Conservation (phyloP, 2,888 invertebrate species). For the Actias luna region DNA sequence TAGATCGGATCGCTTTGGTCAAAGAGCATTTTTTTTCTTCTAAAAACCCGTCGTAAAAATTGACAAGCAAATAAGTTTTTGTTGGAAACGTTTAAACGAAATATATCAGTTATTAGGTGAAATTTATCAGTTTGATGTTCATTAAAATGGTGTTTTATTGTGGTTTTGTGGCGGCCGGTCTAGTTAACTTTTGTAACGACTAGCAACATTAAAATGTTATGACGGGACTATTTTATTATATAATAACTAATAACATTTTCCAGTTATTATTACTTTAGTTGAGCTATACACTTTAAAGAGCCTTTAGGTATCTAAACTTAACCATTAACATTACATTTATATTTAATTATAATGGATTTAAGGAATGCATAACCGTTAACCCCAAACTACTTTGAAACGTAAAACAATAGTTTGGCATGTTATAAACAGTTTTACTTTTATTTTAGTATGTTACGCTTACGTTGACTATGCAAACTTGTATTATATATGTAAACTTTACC, state of each 20-base stretch:
- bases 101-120: constrained; percentile 75
- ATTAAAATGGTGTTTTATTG: constrained; percentile 74
- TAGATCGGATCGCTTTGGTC: constrained; percentile 71
- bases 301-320: background rate
- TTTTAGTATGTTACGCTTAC: too few species aligned
- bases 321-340: background rate
- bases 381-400: background rate
- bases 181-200: constrained; percentile 53
- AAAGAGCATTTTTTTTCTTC: constrained; percentile 63
- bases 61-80: constrained; percentile 70
- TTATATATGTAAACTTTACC: too few species aligned
- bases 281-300: background rate
- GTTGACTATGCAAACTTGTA: too few species aligned
- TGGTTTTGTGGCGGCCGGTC: constrained; percentile 61
- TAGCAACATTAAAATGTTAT: constrained; percentile 48
- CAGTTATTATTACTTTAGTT: constrained; percentile 13
- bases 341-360: background rate
- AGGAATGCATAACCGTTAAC: background rate
- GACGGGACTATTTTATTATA: constrained; percentile 27
- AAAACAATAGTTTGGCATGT: background rate
- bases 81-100: constrained; percentile 57
- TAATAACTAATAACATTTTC: constrained; percentile 15
- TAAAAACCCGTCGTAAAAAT: constrained; percentile 70
- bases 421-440: too few species aligned
- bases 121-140: constrained; percentile 69